phyloP scores from a whole-genome alignment of 2,113 vertebrate genomes.

The Litocranius walleri region DNA sequence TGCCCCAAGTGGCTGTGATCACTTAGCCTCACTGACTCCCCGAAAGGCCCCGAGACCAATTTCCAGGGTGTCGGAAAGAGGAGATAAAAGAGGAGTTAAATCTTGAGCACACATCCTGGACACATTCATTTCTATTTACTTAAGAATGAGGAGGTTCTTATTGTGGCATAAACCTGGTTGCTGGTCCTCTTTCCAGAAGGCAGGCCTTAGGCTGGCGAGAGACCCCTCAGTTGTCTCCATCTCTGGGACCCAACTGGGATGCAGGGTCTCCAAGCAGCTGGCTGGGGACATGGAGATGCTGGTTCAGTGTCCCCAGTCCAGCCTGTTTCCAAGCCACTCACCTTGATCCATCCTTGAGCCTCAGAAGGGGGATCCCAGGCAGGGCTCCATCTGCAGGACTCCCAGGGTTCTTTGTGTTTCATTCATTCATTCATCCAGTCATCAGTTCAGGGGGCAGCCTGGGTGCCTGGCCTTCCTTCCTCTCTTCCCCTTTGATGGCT shows the following conservation, averaged over 20 bases:
- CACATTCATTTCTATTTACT: background rate
- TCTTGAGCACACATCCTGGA: background rate
- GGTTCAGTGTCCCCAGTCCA: background rate
- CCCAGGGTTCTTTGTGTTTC: background rate
- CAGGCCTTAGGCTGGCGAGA: too few relatives aligned
- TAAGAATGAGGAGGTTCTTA: background rate
- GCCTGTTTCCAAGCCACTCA: too few relatives aligned
- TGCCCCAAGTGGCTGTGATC: background rate
- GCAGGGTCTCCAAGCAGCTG: accelerated
- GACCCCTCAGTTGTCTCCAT: background rate
- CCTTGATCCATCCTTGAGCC: background rate
- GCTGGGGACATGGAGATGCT: background rate
- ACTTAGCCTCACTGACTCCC: background rate
- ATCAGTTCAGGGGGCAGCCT: background rate
- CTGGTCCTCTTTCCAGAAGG: background rate
- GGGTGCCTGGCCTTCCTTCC: background rate
- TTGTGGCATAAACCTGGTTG: background rate
- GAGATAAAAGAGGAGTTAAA: too few relatives aligned
- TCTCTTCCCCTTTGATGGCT: background rate
- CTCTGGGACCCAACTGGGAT: background rate
- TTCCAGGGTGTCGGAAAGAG: background rate
- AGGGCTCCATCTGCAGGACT: background rate
- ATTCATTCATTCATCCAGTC: background rate
- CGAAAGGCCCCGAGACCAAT: accelerated
- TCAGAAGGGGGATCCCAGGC: background rate